These are phyloP conservation scores for Aix galericulata DNA, from an alignment of 2,113 vertebrate species.

Conservation along the genomic window DNA sequence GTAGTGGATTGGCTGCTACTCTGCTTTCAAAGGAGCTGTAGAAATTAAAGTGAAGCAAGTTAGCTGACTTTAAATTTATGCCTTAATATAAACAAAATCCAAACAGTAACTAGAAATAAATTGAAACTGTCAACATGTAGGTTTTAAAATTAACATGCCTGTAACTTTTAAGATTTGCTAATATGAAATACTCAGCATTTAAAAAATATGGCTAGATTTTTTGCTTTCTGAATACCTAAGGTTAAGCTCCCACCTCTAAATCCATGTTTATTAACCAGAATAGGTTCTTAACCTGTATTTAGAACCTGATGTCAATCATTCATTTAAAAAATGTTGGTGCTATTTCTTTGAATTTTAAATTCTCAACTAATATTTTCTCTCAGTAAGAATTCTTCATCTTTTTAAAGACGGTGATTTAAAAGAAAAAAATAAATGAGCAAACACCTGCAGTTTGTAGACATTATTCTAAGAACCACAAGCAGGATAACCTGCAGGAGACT, in stretches of 20 bases:
- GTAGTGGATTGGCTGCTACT: background rate
- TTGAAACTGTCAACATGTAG: background rate
- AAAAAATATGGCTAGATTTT: conserved; percentile 18
- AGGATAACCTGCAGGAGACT: background rate
- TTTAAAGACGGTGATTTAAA: background rate
- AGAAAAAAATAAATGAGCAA: background rate
- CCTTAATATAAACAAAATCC: conserved; percentile 7
- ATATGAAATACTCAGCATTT: conserved; percentile 30
- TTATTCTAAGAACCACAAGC: background rate
- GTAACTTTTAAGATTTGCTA: conserved; percentile 30
- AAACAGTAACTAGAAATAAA: background rate
- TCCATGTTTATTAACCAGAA: conserved; percentile 29
- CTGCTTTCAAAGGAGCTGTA: conserved; percentile 19
- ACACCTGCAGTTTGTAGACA: background rate
- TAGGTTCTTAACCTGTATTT: conserved; percentile 36
- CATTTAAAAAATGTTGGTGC: conserved; percentile 27
- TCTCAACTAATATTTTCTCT: conserved; percentile 7
- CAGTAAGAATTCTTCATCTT: conserved; percentile 18
- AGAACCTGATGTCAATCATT: conserved; percentile 31
- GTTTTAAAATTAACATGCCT: conserved; percentile 25
- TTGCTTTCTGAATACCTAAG: conserved; percentile 15
- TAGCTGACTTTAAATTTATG: background rate
- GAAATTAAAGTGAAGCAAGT: conserved; percentile 10
- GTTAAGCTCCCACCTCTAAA: conserved; percentile 40
- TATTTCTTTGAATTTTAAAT: conserved; percentile 34